Base-by-base conservation (phyloP, 2,113 vertebrate species). In the Ictalurus punctatus region DNA sequence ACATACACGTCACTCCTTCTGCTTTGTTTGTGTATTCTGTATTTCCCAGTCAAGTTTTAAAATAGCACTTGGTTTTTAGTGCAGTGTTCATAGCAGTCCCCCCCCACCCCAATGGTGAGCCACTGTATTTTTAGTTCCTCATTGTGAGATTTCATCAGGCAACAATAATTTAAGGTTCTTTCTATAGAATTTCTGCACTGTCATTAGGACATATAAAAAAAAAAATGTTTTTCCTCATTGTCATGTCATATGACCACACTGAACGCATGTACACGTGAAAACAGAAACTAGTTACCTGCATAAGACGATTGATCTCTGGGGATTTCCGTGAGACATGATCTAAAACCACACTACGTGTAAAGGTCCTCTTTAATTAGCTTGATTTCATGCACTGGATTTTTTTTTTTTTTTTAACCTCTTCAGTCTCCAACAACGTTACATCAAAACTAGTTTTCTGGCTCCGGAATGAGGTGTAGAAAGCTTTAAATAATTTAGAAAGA, bases 41-140 rank as follows among this genome's bases (percentile, higher is more conserved):
- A 12, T 82, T 58, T 34, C 54, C 52, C 17, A 21, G 23, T 3
- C 12, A 13, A 4, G 2, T 13, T 21, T 82, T 4, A 59, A 34
- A 58, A 8, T 56, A 56, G 52, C 27, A 34, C 0, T 34, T 12
- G 34, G 8, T 23, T 25, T 63, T 61, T 25, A 7, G 5, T 13
- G 10, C 63, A 19, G 52, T 1, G 0, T 82, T 34, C 8, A 23
- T 34, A 59, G 1, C 17, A 54, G n/a, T 19, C 37, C 27, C 8
- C 2, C 58, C 80, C 34, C 44, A 6, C 40, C 40, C 40, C 40
- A 44, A 44, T 4, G 12, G 58, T 27, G 23, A 3, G 23, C 34
- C 34, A 25, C 59, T 40, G 37, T 63, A 63, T 63, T 83, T 83
- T 61, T 61, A 83, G 30, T 83, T 83, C 81, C 58, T 83, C 81